Evolutionary conservation across 2,797 vertebrate genomes (phyloP), one percentile per base, ranked within the genome.

Genomic region (Hydrocynus forskahlii): DNA sequence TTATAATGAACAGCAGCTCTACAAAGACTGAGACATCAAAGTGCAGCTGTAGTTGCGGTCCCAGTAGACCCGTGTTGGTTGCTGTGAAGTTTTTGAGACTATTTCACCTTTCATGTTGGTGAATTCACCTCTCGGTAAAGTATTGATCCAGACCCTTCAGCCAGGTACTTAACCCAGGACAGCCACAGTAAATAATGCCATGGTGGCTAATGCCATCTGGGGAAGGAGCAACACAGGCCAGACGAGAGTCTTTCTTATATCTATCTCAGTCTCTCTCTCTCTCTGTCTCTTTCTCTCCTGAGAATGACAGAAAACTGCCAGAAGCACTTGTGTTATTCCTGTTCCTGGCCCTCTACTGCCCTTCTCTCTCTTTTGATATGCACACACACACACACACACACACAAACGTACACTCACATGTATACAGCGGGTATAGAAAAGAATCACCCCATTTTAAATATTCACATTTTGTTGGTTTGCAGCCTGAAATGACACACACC

Each of bases 71-170:
- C 23, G 14, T 77, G 76, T 50, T 64, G 38, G 35, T 74, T 19
- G 7, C 48, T 19, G 54, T 82, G 79, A 76, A 43, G 67, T 68
- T 81, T 79, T 66, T 17, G 78, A 74, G 60, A 64, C 35, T 40
- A 54, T 81, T 82, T 81, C 80, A 84, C 71, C 83, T 70, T 78
- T 86, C 75, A 75, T 79, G 79, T 75, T 52, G 66, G 25, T 5
- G 52, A 64, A 62, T 75, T 81, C 76, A 69, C 54, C 21, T 62
- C 69, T 73, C 62, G 83, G 67, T 86, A 77, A 85, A 75, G 50
- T 83, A 82, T 80, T 76, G 84, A 86, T 89, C 85, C 82, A 48
- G 55, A 81, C 79, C 83, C 85, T 75, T 74, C 81, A 80, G 50
- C 86, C 25, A 17, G 81, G 25, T 75, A 81, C 63, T 82, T 81